Base-by-base conservation (phyloP, 2,888 invertebrate species). In the Sthenelais limicola region DNA sequence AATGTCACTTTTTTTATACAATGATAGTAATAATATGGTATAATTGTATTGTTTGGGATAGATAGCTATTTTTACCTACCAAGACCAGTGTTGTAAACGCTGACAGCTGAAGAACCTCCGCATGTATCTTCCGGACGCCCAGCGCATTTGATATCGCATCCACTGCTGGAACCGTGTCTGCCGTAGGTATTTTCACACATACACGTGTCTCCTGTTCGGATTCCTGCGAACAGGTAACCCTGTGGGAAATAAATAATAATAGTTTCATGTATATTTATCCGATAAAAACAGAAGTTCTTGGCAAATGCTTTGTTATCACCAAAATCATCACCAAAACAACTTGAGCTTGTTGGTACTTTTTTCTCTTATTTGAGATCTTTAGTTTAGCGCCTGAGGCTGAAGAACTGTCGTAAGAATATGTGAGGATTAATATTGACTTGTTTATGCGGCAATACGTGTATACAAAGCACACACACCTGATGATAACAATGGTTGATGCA, bases 401-500 rank as follows among this genome's bases (percentile, higher is more conserved):
- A n/a, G n/a, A n/a, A n/a, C n/a, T n/a, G 9, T 43, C 9, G 43
- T 43, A 43, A 43, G 18, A 9, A 43, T 43, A 12, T 9, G 43
- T 43, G 18, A 43, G 18, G 12, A 49, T 49, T 49, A 49, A 24
- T 49, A 49, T 43, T 43, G 43, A 43, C 12, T 12, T 43, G 9
- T 15, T 43, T 9, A 18, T 9, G 43, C 15, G 15, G 43, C 15
- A 18, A 43, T 43, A 18, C 43, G 15, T n/a, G n/a, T n/a, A n/a
- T n/a, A n/a, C n/a, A 18, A 43, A 43, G 43, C 15, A n/a, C 5
- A n/a, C 49, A 7, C 21, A 68, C 68, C 68, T 49, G 47, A 21
- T 68, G 68, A 33, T 43, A 68, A 24, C 68, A 68, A 21, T 68
- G 68, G 49, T 68, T 68, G 68, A 68, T 49, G 26, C 68, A 68